A percentile compares a stretch with the other conserved stretches of the same genome.
Conservation (phyloP, 2,888 invertebrate species). For the Oligia fasciuncula region DNA sequence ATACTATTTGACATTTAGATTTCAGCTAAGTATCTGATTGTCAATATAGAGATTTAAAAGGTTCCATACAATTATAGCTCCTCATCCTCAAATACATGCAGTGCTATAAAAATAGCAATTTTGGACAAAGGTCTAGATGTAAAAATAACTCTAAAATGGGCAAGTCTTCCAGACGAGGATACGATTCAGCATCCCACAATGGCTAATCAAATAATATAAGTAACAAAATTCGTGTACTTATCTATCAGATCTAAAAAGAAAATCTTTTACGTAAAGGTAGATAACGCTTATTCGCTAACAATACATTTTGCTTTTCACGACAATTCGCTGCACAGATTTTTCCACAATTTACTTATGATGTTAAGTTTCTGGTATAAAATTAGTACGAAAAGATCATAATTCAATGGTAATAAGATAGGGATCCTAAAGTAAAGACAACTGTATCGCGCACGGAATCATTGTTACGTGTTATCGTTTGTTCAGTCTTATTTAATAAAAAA, state of each 20-base stretch:
- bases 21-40: too few relatives aligned
- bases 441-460: constrained; percentile 8
- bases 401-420: constrained; percentile 14
- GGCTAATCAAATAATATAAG: not conserved
- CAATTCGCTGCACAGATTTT: not conserved
- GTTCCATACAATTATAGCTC: not conserved
- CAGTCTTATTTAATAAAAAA: constrained; percentile 31
- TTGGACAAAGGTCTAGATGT: not conserved
- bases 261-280: not conserved
- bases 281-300: too few relatives aligned
- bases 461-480: constrained; percentile 11
- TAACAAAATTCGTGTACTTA: not conserved
- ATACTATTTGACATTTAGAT: not conserved
- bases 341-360: constrained; percentile 5
- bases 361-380: constrained; percentile 25
- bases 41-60: too few relatives aligned
- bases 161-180: not conserved
- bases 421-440: constrained; percentile 27
- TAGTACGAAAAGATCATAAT: constrained; percentile 5
- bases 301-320: not conserved
- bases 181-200: too few relatives aligned
- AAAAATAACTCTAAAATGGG: not conserved
- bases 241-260: not conserved
- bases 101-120: not conserved
- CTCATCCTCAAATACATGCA: not conserved